Conservation (phyloP, 2,888 invertebrate species). For the Pyrrhia umbra region DNA sequence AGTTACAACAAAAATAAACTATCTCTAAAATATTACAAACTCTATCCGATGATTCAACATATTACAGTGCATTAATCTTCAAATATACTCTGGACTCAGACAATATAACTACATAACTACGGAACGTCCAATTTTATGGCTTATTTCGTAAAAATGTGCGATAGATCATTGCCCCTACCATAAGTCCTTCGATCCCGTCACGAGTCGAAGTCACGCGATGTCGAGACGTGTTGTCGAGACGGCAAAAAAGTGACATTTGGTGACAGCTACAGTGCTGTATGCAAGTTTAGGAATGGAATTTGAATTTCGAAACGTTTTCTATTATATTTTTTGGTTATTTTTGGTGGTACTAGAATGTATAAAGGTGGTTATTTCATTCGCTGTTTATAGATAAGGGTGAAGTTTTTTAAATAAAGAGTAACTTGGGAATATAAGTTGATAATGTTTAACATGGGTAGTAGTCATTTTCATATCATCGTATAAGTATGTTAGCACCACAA, state of each 20-base stretch:
- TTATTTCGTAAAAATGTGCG: constrained; percentile 85
- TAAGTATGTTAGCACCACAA: too few species aligned
- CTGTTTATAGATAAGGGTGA: not conserved
- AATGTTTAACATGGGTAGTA: not conserved
- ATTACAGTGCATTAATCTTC: constrained; percentile 56
- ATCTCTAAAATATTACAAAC: not conserved
- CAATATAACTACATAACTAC: constrained; percentile 72
- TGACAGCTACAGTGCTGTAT: constrained; percentile 55
- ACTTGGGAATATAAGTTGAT: not conserved
- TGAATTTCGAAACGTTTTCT: constrained; percentile 41
- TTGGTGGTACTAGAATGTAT: constrained; percentile 3
- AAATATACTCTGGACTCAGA: constrained; percentile 61
- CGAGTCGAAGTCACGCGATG: constrained; percentile 70
- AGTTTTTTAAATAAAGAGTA: not conserved
- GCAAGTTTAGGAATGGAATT: constrained; percentile 40
- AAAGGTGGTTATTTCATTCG: not conserved
- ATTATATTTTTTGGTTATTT: constrained; percentile 35
- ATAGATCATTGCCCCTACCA: constrained; percentile 83
- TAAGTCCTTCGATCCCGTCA: constrained; percentile 61
- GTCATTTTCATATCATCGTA: too few species aligned
- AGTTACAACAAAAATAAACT: not conserved
- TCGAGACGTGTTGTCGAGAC: constrained; percentile 53
- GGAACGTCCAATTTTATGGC: constrained; percentile 83
- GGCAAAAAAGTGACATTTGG: constrained; percentile 64
- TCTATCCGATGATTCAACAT: constrained; percentile 1